A percentile compares a stretch with the other conserved stretches of the same genome.
Evolutionary conservation across 2,113 vertebrate genomes (phyloP).

Genomic region (Xenopus borealis): DNA sequence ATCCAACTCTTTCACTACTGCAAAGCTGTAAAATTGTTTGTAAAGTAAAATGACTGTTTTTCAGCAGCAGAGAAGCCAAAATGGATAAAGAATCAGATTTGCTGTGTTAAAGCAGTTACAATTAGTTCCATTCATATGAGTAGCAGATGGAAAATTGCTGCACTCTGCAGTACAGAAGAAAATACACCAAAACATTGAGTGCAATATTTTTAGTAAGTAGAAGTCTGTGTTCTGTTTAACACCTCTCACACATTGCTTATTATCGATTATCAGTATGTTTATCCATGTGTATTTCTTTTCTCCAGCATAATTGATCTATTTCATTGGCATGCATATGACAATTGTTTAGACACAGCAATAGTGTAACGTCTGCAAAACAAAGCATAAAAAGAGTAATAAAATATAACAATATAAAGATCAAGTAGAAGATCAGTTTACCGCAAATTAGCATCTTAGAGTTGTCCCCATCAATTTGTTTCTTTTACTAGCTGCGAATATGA

Average conservation of each 20-base stretch:
- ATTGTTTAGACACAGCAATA: neutral
- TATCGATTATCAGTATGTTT: slow-evolving; percentile 3
- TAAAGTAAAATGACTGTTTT: slow-evolving; percentile 6
- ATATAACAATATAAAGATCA: neutral
- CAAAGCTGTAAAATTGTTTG: neutral
- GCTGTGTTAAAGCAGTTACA: slow-evolving; percentile 1
- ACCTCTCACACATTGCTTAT: neutral
- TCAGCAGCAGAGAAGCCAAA: neutral
- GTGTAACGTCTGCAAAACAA: neutral
- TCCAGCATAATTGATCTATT: neutral
- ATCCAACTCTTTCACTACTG: neutral
- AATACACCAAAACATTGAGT: neutral
- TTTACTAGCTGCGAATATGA: neutral
- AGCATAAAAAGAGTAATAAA: neutral
- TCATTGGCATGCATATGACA: neutral
- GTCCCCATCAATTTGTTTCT: neutral
- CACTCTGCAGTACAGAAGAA: neutral
- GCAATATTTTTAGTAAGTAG: neutral
- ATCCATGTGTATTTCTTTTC: neutral
- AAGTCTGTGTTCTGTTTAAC: neutral
- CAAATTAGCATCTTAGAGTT: neutral
- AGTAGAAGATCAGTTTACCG: neutral
- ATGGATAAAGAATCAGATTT: slow-evolving; percentile 1
- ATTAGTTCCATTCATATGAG: slow-evolving; percentile 20
- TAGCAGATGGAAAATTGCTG: slow-evolving; percentile 17